Evolutionary conservation across 2,888 invertebrate species (phyloP).

Genomic region (Rhyacophila evoluta): DNA sequence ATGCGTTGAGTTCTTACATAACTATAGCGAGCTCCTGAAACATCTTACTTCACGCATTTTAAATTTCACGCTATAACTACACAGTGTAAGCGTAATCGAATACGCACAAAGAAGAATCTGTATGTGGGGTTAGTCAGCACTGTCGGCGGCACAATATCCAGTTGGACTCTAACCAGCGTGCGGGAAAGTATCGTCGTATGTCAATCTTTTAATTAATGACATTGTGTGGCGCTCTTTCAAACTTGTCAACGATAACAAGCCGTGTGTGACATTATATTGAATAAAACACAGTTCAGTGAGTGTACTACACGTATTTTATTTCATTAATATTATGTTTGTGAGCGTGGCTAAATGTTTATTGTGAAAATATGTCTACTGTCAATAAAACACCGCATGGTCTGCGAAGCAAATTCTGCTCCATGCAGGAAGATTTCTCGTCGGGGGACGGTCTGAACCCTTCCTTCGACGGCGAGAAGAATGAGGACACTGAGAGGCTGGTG

Average conservation of each 20-base stretch:
- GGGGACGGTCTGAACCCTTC: slow-evolving; percentile 55
- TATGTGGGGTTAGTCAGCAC: background rate
- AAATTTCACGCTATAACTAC: background rate
- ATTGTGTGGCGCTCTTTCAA: background rate
- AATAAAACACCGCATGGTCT: slow-evolving; percentile 67
- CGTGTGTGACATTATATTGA: slow-evolving; percentile 3
- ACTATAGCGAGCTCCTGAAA: too few relatives aligned
- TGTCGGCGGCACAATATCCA: background rate
- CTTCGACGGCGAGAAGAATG: slow-evolving; percentile 66
- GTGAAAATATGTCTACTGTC: slow-evolving; percentile 70
- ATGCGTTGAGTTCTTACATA: too few relatives aligned
- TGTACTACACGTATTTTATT: background rate
- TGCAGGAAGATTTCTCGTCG: slow-evolving; percentile 64
- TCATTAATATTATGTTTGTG: slow-evolving; percentile 16
- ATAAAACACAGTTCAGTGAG: slow-evolving; percentile 9
- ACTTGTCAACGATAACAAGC: background rate
- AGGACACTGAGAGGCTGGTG: slow-evolving; percentile 78
- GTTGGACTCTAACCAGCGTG: background rate
- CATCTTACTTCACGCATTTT: background rate
- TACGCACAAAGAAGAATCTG: slow-evolving; percentile 19
- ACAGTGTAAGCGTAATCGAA: background rate
- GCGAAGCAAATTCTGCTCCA: slow-evolving; percentile 69
- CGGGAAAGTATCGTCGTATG: background rate
- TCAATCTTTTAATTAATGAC: background rate
- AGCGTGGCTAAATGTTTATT: slow-evolving; percentile 53